Percentiles rank a stretch among this genome's conserved stretches.
phyloP scores from a whole-genome alignment of 1,140 invertebrate species.

The Papilio machaon region DNA sequence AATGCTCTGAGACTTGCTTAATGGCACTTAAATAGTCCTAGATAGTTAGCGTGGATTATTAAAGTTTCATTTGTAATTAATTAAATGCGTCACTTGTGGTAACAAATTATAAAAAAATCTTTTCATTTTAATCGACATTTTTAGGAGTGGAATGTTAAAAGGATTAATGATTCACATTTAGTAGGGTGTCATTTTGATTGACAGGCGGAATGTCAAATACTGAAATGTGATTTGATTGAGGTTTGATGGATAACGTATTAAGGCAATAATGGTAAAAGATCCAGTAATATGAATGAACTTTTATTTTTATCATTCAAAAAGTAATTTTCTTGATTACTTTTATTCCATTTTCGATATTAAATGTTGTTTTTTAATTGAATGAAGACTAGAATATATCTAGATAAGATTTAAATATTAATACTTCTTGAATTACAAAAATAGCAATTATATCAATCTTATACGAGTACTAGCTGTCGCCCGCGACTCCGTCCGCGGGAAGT shows the following conservation, averaged over 20 bases:
- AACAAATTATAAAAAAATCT: not conserved
- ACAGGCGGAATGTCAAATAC: not conserved
- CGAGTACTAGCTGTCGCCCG: too few relatives aligned
- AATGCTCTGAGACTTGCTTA: too few relatives aligned
- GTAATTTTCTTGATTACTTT: not conserved
- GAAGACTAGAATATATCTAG: not conserved
- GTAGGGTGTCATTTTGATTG: not conserved
- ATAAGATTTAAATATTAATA: too few relatives aligned
- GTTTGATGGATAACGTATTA: conserved; percentile 2
- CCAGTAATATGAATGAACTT: not conserved
- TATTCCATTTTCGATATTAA: not conserved
- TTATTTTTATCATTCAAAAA: not conserved
- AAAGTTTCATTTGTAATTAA: too few relatives aligned
- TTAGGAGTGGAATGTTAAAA: not conserved
- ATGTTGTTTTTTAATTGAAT: not conserved
- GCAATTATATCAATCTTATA: too few relatives aligned
- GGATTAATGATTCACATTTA: not conserved
- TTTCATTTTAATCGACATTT: not conserved
- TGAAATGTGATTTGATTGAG: not conserved
- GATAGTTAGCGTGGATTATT: too few relatives aligned
- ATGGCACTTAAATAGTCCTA: too few relatives aligned
- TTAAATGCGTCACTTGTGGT: too few relatives aligned
- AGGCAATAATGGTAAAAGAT: not conserved
- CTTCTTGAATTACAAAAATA: too few relatives aligned
- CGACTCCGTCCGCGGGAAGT: too few relatives aligned